A percentile compares a stretch with the other conserved stretches of the same genome.
Evolutionary conservation across 2,888 invertebrate species (phyloP).

Genomic region (Harpalus rufipes): DNA sequence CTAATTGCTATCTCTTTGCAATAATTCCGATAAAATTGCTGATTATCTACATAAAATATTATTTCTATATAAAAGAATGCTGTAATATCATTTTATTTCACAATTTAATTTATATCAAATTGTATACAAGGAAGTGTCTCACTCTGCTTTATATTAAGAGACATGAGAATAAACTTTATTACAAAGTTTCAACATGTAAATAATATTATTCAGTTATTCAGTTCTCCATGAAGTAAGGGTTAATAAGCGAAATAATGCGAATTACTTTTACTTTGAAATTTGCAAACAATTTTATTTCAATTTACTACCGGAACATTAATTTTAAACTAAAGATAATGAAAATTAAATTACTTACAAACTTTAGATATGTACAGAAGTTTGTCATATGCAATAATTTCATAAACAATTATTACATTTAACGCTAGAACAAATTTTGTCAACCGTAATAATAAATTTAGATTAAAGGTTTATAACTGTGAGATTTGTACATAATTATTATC

Average conservation of each 20-base stretch:
- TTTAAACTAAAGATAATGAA: constrained; percentile 1
- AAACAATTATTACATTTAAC: constrained; percentile 23
- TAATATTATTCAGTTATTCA: background rate
- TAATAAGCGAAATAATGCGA: constrained; percentile 25
- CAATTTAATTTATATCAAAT: constrained; percentile 35
- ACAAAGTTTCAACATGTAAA: constrained; percentile 17
- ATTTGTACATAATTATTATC: background rate
- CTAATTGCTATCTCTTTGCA: no score
- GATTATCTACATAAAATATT: background rate
- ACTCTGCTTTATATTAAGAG: background rate
- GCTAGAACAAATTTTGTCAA: constrained; percentile 19
- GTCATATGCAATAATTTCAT: constrained; percentile 5
- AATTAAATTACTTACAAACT: constrained; percentile 21
- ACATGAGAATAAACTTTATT: constrained; percentile 20
- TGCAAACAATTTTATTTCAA: constrained; percentile 28
- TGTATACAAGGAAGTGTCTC: constrained; percentile 16
- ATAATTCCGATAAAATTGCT: background rate
- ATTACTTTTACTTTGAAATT: constrained; percentile 28
- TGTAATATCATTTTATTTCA: constrained; percentile 16
- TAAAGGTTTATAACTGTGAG: background rate
- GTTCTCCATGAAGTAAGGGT: background rate
- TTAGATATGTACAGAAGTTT: background rate
- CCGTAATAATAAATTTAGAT: background rate
- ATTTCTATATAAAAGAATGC: background rate
- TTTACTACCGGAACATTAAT: constrained; percentile 31